Conservation (phyloP, 1,140 invertebrate genomes). For the Hylaeus anthracinus region DNA sequence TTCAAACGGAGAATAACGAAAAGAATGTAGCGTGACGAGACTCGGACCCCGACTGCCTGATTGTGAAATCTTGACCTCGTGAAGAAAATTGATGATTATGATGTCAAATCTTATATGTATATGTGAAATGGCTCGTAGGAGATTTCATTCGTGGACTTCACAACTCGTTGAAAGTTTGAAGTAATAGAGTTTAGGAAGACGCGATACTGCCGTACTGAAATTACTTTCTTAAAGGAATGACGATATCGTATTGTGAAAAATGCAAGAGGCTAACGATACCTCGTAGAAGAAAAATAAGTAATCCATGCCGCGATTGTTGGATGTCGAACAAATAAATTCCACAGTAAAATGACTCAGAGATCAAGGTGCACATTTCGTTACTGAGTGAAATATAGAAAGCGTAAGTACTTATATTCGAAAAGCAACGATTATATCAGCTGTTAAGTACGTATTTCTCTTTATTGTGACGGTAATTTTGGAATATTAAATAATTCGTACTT, state of each 20-base stretch:
- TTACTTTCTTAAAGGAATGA: not conserved
- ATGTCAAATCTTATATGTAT: too few relatives aligned
- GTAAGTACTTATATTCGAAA: slow-evolving; percentile 4
- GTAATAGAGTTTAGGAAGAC: too few relatives aligned
- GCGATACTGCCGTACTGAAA: not conserved
- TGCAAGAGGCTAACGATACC: not conserved
- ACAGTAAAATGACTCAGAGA: slow-evolving; percentile 57
- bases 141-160: too few relatives aligned
- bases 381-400: slow-evolving; percentile 2
- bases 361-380: slow-evolving; percentile 53
- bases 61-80: too few relatives aligned
- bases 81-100: too few relatives aligned
- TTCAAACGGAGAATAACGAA: too few relatives aligned
- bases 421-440: slow-evolving; percentile 34
- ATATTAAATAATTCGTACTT: not conserved
- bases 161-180: too few relatives aligned
- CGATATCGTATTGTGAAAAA: slow-evolving; percentile 23
- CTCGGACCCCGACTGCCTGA: too few relatives aligned
- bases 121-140: too few relatives aligned
- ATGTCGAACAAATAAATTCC: slow-evolving; percentile 52
- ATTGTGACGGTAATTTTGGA: not conserved
- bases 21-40: too few relatives aligned
- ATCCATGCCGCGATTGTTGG: slow-evolving; percentile 2
- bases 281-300: slow-evolving; percentile 30
- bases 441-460: slow-evolving; percentile 43